Base-by-base conservation (phyloP, 2,113 vertebrate genomes). In the Erythrocebus patas region DNA sequence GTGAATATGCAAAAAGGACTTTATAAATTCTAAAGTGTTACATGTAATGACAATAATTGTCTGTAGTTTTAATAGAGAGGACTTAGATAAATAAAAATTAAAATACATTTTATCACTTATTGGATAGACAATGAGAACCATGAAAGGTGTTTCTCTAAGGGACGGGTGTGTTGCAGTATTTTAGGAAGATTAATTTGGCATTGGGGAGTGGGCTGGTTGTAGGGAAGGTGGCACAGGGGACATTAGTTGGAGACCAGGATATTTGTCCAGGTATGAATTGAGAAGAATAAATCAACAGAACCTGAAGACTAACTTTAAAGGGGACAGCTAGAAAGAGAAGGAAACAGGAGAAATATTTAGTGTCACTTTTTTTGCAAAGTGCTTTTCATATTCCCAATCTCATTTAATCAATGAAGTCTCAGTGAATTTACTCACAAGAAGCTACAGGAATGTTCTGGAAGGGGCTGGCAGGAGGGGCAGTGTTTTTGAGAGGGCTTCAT, bases 121-220 rank as follows among this genome's bases (percentile, higher is more conserved):
- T 82, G 88, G 59, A 45, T 50, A 80, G 94, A 91, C 93, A 93
- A 61, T 40, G 72, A 80, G 55, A 97, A 45, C 32, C n/a, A 23
- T 43, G 35, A 84, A 89, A 91, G 45, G 40, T 52, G 20, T 79
- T 87, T 45, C 52, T 84, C 35, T 8, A 52, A 94, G 81, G 40
- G 57, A 78, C 0, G 52, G 27, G 59, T 73, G 14, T 43, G 10
- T 16, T 30, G 59, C 27, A 94, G 25, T 78, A 45, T 30, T 87
- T 57, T 45, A 23, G 52, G 38, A 87, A 90, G 75, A 75, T 57
- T 64, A 59, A 86, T 50, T 43, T 13, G 7, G 59, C 45, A 14
- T 48, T 35, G 30, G 68, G 30, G 59, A 82, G 38, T 48, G 76
- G 35, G 13, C 23, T 30, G 50, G 30, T 38, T 55, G 57, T 57